Evolutionary conservation across 2,797 vertebrate species (phyloP).

Genomic region (Pteropus rufus): DNA sequence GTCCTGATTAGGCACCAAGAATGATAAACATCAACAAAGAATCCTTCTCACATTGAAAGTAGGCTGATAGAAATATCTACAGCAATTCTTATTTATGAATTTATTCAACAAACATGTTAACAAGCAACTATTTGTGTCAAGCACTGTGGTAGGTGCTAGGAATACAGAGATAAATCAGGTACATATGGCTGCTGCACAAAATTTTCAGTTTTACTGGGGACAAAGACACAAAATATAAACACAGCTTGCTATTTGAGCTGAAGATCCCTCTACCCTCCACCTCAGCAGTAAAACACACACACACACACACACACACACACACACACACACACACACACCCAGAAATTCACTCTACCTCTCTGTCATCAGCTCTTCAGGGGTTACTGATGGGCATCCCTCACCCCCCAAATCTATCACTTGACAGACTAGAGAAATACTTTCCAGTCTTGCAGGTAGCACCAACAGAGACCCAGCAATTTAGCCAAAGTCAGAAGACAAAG

Average conservation of each 20-base stretch:
- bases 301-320: background rate
- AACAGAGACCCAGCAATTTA: background rate
- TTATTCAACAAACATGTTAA: background rate
- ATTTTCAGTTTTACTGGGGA: background rate
- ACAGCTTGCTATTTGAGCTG: background rate
- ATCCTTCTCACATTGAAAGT: background rate
- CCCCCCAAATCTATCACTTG: background rate
- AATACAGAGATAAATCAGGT: background rate
- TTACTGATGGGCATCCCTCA: background rate
- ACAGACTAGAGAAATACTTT: background rate
- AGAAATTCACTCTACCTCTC: background rate
- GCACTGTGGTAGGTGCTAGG: background rate
- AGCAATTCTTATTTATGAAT: background rate
- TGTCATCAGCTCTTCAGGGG: background rate
- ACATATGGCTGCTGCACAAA: background rate
- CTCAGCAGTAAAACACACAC: background rate
- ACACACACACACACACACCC: too few relatives aligned
- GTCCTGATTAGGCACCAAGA: background rate
- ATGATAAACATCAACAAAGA: background rate
- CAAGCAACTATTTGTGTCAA: background rate
- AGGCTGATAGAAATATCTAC: background rate
- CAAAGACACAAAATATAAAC: background rate
- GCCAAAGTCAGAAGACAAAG: background rate
- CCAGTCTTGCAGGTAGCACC: background rate
- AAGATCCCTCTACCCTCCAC: background rate